These are phyloP conservation scores for Oxyruncus cristatus DNA, from an alignment of 2,113 vertebrate species.

Conservation along the genomic window DNA sequence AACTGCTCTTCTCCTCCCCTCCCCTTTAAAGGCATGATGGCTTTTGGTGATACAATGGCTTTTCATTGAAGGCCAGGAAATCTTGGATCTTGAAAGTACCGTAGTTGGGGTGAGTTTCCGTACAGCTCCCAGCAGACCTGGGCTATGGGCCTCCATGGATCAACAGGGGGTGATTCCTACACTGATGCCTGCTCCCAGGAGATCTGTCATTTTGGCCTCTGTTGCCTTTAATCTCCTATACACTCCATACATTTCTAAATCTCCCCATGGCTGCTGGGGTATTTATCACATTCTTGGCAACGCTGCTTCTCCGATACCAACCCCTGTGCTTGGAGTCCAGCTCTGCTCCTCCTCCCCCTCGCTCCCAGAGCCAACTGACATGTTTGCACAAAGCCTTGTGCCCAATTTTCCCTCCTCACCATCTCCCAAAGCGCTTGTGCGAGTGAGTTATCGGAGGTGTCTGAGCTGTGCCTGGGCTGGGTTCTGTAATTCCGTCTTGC, in stretches of 20 bases:
- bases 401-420: neutral
- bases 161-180: neutral
- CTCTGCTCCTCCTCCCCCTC: neutral
- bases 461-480: neutral
- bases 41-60: neutral
- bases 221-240: neutral
- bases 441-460: neutral
- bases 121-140: neutral
- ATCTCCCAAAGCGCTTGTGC: accelerated
- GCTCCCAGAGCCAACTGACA: neutral
- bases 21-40: neutral
- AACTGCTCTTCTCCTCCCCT: neutral
- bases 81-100: neutral
- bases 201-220: neutral
- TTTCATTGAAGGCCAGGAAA: neutral
- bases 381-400: neutral
- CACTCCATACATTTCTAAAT: neutral
- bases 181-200: neutral
- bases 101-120: neutral
- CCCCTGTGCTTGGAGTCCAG: neutral
- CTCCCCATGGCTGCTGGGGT: neutral
- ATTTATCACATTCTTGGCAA: neutral
- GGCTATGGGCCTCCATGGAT: neutral
- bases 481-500: neutral
- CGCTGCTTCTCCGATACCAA: neutral